A percentile compares a stretch with the other conserved stretches of the same genome.
phyloP scores from a whole-genome alignment of 1,140 invertebrate species.

The Eriocheir sinensis region DNA sequence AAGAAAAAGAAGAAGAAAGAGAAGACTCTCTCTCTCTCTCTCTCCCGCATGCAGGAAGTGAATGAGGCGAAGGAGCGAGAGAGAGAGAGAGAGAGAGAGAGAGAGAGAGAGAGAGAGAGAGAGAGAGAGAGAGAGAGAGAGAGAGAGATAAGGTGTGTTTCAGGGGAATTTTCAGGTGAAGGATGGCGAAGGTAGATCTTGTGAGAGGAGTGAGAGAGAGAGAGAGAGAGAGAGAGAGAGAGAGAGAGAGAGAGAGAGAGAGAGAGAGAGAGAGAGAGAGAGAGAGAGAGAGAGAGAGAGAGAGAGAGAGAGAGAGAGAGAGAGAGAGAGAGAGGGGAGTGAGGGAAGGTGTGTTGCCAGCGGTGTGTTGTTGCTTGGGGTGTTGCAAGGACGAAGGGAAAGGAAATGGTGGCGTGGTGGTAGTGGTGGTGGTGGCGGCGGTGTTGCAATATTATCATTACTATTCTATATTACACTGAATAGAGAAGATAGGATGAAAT shows the following conservation, averaged over 20 bases:
- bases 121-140: neutral
- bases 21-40: slow-evolving; percentile 16
- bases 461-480: too few species aligned
- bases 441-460: too few species aligned
- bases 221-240: slow-evolving; percentile 18
- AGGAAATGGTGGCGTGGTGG: neutral
- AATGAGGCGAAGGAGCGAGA: neutral
- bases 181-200: too few species aligned
- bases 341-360: neutral
- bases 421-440: neutral
- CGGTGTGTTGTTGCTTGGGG: neutral
- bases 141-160: neutral
- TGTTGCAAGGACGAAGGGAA: neutral
- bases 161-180: too few species aligned
- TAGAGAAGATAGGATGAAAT: too few species aligned
- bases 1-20: neutral
- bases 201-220: too few species aligned
- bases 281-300: slow-evolving; percentile 46
- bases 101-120: slow-evolving; percentile 55
- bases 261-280: slow-evolving; percentile 38
- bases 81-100: slow-evolving; percentile 26
- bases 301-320: neutral
- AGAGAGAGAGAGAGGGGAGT: neutral
- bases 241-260: slow-evolving; percentile 31
- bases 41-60: neutral